Percentiles rank a stretch among this genome's conserved stretches.
Conservation (phyloP, 37 sponge, comb jelly and placozoan genomes). For the Oscarella lobularis region DNA sequence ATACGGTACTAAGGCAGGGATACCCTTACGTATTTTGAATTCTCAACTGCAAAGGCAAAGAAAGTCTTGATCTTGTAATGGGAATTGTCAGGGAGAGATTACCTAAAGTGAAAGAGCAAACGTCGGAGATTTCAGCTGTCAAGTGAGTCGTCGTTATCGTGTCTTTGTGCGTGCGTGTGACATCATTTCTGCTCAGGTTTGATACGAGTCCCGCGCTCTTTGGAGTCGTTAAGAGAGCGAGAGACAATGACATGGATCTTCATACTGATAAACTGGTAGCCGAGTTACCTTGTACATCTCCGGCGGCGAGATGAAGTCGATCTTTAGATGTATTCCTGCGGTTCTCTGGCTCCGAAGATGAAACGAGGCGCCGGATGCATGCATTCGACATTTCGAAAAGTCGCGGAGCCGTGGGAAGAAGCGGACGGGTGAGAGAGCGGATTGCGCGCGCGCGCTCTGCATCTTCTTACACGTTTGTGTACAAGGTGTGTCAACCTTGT, state of each 20-base stretch:
- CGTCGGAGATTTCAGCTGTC: too few species aligned
- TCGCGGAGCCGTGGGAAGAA: slow-evolving; percentile 88
- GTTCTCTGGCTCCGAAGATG: slow-evolving; percentile 90
- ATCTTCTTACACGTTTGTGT: slow-evolving; percentile 4
- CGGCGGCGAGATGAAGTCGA: too few species aligned
- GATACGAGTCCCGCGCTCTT: slow-evolving; percentile 67
- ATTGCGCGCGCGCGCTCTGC: neutral
- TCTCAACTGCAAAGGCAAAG: slow-evolving; percentile 39
- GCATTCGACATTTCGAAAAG: slow-evolving; percentile 57
- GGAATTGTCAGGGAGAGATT: too few species aligned
- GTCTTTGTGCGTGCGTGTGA: neutral
- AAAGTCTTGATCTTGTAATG: too few species aligned
- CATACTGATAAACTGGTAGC: slow-evolving; percentile 37
- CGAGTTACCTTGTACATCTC: neutral
- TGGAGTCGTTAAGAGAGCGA: slow-evolving; percentile 59
- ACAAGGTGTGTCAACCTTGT: slow-evolving; percentile 56
- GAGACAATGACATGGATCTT: slow-evolving; percentile 14
- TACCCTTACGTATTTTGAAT: neutral
- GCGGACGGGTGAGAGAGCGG: slow-evolving; percentile 57
- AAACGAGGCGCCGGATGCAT: slow-evolving; percentile 62
- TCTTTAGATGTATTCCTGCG: slow-evolving; percentile 88
- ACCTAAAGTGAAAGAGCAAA: too few species aligned
- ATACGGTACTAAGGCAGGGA: slow-evolving; percentile 29
- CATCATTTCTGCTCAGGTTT: slow-evolving; percentile 15
- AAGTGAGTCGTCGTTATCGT: neutral